Evolutionary conservation across 2,797 vertebrate species (phyloP).

Genomic region (Taenioides sp.): DNA sequence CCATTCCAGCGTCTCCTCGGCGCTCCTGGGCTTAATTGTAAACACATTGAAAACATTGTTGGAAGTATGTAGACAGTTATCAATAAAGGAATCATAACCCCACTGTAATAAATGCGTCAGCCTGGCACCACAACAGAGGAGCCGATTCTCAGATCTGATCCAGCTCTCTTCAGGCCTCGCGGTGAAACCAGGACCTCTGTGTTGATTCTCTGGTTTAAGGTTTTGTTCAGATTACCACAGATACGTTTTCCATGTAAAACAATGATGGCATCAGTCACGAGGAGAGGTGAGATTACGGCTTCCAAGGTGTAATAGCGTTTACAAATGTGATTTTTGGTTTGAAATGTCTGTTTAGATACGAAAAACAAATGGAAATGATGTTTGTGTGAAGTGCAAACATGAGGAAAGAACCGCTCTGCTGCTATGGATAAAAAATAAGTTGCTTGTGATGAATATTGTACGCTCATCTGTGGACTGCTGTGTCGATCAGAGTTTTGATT

Average conservation of each 20-base stretch:
- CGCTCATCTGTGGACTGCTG: no score
- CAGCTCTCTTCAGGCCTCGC: constrained; percentile 1
- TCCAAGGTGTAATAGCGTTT: neutral
- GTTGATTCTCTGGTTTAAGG: constrained; percentile 10
- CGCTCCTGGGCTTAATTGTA: constrained; percentile 40
- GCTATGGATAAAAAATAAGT: neutral
- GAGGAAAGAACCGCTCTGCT: neutral
- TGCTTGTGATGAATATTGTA: neutral
- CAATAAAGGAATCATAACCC: constrained; percentile 39
- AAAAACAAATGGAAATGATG: neutral
- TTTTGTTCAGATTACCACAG: constrained; percentile 10
- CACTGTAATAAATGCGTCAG: constrained; percentile 15
- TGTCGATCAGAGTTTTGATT: no score
- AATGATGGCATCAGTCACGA: neutral
- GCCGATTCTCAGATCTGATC: constrained; percentile 26
- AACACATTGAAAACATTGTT: constrained; percentile 39
- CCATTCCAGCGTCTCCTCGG: constrained; percentile 34
- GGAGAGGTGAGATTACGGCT: neutral
- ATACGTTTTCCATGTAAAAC: constrained; percentile 8
- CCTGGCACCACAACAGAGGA: constrained; percentile 10
- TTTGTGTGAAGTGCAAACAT: neutral
- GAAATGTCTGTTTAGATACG: neutral
- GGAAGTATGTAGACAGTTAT: constrained; percentile 22
- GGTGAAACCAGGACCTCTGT: neutral
- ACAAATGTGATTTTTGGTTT: neutral